phyloP scores from a whole-genome alignment of 2,797 vertebrate genomes.

The Sebastes aleutianus region DNA sequence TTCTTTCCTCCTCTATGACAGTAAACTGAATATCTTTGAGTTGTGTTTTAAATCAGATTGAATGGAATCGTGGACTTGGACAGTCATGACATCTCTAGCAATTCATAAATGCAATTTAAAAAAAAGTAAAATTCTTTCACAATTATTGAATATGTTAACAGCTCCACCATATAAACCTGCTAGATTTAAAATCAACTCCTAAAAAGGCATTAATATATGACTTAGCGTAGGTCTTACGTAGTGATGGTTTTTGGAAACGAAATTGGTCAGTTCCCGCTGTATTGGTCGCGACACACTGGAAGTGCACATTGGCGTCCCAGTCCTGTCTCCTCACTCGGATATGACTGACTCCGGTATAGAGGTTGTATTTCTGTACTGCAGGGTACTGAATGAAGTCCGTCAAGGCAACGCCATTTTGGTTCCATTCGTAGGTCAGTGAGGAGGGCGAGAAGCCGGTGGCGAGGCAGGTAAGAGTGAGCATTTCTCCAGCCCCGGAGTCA shows the following conservation, averaged over 20 bases:
- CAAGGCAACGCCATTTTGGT: not conserved
- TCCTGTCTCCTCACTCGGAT: constrained; percentile 49
- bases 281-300: constrained; percentile 50
- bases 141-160: not conserved
- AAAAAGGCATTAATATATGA: not conserved
- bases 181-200: not conserved
- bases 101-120: not conserved
- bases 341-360: constrained; percentile 62
- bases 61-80: too few species aligned
- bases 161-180: not conserved
- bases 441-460: constrained; percentile 61
- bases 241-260: accelerated
- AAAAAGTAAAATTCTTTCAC: not conserved
- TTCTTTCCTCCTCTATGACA: too few species aligned
- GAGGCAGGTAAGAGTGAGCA: constrained; percentile 69
- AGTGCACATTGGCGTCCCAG: not conserved
- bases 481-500: not conserved
- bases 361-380: not conserved
- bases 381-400: constrained; percentile 67
- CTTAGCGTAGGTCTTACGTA: constrained; percentile 37
- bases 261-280: accelerated
- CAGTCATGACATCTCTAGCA: too few species aligned
- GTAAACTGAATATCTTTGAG: too few species aligned
- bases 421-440: constrained; percentile 60
- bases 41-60: too few species aligned